phyloP scores from a whole-genome alignment of 2,113 vertebrate genomes.

The Myanophis thanlyinensis region DNA sequence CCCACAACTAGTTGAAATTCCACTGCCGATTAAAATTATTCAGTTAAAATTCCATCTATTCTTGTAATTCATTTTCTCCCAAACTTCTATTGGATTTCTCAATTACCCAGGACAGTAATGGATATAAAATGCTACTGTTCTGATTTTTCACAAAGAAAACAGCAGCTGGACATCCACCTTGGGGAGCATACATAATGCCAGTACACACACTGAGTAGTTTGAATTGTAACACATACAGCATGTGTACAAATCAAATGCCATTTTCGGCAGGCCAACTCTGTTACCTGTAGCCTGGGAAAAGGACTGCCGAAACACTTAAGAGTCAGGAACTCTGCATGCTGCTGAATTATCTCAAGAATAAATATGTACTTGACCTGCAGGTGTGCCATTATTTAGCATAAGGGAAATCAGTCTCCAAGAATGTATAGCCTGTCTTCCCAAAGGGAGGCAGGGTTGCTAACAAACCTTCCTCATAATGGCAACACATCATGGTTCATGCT shows the following conservation, averaged over 20 bases:
- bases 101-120: neutral
- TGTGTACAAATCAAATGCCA: neutral
- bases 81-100: neutral
- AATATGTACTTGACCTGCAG: conserved; percentile 13
- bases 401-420: neutral
- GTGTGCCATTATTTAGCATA: neutral
- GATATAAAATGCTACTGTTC: neutral
- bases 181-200: neutral
- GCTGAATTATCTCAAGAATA: conserved; percentile 21
- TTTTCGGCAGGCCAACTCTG: neutral
- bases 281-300: neutral
- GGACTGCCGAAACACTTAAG: neutral
- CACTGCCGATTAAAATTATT: too few species aligned
- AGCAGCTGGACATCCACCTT: neutral
- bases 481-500: conserved; percentile 1
- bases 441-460: neutral
- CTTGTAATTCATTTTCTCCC: neutral
- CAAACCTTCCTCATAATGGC: neutral
- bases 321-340: neutral
- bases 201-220: neutral
- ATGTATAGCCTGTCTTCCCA: neutral
- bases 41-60: too few species aligned
- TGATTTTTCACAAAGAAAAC: neutral
- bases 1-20: too few species aligned
- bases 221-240: conserved; percentile 1